Percentiles rank a stretch among this genome's conserved stretches.
These are phyloP conservation scores for Lasioglossum leucozonium DNA, from an alignment of 2,888 invertebrate genomes.

Conservation along the genomic window DNA sequence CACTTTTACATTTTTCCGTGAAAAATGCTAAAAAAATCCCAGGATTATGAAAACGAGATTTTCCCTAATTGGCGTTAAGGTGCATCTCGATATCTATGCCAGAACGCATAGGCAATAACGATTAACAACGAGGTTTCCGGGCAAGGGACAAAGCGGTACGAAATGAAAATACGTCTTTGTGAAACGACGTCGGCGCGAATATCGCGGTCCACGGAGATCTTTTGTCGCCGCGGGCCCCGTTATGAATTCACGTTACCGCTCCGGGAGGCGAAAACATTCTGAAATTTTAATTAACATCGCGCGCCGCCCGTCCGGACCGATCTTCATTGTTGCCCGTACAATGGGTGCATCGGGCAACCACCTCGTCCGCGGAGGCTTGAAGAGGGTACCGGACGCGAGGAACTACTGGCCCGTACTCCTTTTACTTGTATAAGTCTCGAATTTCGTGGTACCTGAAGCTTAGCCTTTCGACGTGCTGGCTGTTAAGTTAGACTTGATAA, in stretches of 20 bases:
- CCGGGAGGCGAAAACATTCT: constrained; percentile 27
- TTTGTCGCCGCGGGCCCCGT: constrained; percentile 22
- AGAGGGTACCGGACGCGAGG: background rate
- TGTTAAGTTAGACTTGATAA: constrained; percentile 1
- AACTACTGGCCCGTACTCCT: background rate
- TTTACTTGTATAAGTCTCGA: background rate
- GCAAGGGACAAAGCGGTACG: constrained; percentile 4
- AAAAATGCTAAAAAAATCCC: background rate
- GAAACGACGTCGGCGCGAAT: background rate
- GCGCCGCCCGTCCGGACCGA: background rate
- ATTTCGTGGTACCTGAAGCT: background rate
- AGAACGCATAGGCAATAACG: constrained; percentile 2
- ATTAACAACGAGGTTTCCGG: constrained; percentile 13
- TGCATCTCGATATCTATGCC: background rate
- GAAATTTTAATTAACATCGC: constrained; percentile 50
- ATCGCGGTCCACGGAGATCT: constrained; percentile 7
- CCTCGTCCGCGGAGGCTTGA: constrained; percentile 2
- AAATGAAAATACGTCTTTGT: constrained; percentile 36
- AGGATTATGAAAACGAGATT: background rate
- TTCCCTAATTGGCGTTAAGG: background rate
- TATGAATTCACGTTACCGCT: background rate
- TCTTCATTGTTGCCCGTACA: constrained; percentile 37
- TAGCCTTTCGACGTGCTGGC: background rate
- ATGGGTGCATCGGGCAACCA: constrained; percentile 17
- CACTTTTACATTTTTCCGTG: background rate